Conservation (phyloP, 1,140 invertebrate genomes). For the Homarus americanus region DNA sequence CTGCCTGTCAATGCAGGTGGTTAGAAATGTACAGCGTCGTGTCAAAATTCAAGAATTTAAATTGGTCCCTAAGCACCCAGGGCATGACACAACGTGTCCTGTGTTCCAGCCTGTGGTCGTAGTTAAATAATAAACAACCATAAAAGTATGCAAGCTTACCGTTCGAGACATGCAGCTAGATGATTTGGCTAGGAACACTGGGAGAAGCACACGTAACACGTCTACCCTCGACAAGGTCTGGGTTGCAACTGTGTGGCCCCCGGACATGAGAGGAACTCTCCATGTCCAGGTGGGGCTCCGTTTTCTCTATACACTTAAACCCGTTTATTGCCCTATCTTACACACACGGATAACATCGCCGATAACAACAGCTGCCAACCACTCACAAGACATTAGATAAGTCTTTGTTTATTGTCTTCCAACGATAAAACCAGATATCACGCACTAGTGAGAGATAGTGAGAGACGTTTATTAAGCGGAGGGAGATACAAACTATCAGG, state of each 20-base stretch:
- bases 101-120: too few species aligned
- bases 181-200: conserved; percentile 4
- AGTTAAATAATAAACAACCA: too few species aligned
- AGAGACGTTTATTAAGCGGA: too few species aligned
- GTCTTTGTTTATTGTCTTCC: too few species aligned
- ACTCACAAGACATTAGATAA: too few species aligned
- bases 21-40: conserved; percentile 12
- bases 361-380: too few species aligned
- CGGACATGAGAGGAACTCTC: conserved; percentile 23
- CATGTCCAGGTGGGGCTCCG: conserved; percentile 33
- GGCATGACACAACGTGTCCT: too few species aligned
- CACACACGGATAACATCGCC: too few species aligned
- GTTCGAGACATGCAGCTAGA: conserved; percentile 35
- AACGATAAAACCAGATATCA: too few species aligned
- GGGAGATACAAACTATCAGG: too few species aligned
- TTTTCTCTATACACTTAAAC: conserved; percentile 15
- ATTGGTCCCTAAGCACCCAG: too few species aligned
- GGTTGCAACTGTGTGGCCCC: conserved; percentile 39
- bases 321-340: conserved; percentile 17
- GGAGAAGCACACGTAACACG: conserved; percentile 11
- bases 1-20: conserved; percentile 14
- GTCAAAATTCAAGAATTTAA: conserved; percentile 14
- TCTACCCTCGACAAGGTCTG: conserved; percentile 18
- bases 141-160: neutral
- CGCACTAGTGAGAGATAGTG: too few species aligned